Base-by-base conservation (phyloP, 2,888 invertebrate species). In the Operophtera brumata region DNA sequence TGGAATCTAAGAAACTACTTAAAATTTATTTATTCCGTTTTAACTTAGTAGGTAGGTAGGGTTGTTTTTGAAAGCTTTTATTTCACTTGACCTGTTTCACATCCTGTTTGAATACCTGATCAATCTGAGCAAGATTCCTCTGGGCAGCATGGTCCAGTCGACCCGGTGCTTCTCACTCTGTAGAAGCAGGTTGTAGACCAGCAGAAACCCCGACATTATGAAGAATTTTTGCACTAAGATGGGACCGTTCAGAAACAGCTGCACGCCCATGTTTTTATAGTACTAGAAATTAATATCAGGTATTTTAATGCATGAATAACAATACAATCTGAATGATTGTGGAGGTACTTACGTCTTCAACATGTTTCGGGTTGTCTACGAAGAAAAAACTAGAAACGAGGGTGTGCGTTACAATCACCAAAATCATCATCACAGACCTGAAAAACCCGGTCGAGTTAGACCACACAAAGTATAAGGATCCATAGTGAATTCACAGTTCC, bases 181-280 rank as follows among this genome's bases (percentile, higher is more conserved):
- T 8, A 70, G 34, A 41, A 65, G 49, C 40, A 66, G 50, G 43
- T 70, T 70, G 50, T 73, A 76, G 0, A 69, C 62, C 6, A 77
- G 46, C 11, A 80, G 59, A 11, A 75, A 66, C 0, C 74, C 70
- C 0, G 77, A 70, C 6, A 73, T 60, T 3, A 74, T 12, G 37
- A 80, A 61, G 52, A 72, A 77, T 0, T 65, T 66, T 57, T 79
- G 78, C 55, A 78, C 65, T 1, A 69, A 47, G 7, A 71, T 9
- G 1, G 68, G 50, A 0, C 69, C 78, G 45, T 68, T 75, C 1
- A 57, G 0, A 2, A 75, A 0, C 1, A 62, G 10, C 1, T 62
- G 54, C 0, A 14, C 4, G 0, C 6, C 1, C 1, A 5, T 3
- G n/a, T 34, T n/a, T 34, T n/a, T n/a, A 10, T 34, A 34, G 4